Base-by-base conservation (phyloP, 2,797 vertebrate species). In the Rhynchonycteris naso region DNA sequence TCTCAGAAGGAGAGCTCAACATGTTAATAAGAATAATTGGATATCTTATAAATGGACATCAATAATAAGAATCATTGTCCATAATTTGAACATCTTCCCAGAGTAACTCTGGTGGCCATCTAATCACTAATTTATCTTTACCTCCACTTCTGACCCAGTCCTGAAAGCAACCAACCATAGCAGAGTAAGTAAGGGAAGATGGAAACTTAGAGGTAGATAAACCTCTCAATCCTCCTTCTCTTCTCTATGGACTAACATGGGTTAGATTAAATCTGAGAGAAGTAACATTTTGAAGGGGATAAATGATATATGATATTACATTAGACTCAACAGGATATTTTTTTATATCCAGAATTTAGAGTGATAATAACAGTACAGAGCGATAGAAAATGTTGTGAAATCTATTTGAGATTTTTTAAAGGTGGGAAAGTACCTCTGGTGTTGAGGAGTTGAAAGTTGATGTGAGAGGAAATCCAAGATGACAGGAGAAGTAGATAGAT, bases 221-320 rank as follows among this genome's bases (percentile, higher is more conserved):
- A 30, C 4, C 7, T 9, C 2, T 3, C 5, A 2, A 18, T 14
- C 1, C 9, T 1, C 15, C 1, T 22, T n/a, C 0, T 58, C 13
- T 12, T 47, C 58, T 38, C 11, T 2, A 2, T 3, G 30, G 12
- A 14, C 24, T 54, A 2, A 10, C 1, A 1, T 8, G 76, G 50
- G 12, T n/a, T 35, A 69, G 28, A 52, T 10, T 0, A 12, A 30
- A 26, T 19, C 43, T 33, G 18, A 2, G 4, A 18, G 28, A 5
- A 72, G 8, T 2, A 5, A 10, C 4, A 4, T n/a, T 52, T 19
- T 30, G 10, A 61, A 24, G 30, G 16, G 12, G 7, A n/a, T 54
- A 43, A 28, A 28, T 12, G 13, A 43, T 22, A 12, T 0, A 15
- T 0, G 11, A 21, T 10, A 8, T 18, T 24, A 22, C 1, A 19